Evolutionary conservation across 2,797 vertebrate species (phyloP), one percentile per base, ranked within the genome.

Genomic region (Miichthys miiuy): DNA sequence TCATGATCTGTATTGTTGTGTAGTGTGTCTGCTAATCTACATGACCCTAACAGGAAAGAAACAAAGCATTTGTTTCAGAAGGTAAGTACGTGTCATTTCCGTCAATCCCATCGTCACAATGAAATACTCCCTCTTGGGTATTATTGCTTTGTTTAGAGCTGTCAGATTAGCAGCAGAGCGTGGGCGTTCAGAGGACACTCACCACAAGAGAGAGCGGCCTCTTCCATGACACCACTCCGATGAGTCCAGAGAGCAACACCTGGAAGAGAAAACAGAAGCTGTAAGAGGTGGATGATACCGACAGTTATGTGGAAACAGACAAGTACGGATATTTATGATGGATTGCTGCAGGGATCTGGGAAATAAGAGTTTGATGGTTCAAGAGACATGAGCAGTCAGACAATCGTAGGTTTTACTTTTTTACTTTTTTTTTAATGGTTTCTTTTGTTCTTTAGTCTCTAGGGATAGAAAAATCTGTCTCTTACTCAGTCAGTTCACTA

Each of bases 151-250:
- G 58, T 72, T 81, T 47, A 23, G 60, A 60, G 52, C 13, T 76
- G 64, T 57, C 30, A n/a, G 71, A 74, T 79, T 50, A 72, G 72
- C 50, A 56, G 61, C 58, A 5, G 46, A 68, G 52, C 67, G 85
- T 80, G 30, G 67, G 79, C 10, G 48, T 73, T 77, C 18, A 67
- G 61, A 79, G 75, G 48, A 81, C 70, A 95, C 98, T 99, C 92
- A 99, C 98, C 97, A 99, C 98, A 5, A 99, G 96, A 30, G 98
- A 99, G 68, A 99, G 96, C 6, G 98, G 98, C 86, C 98, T 97
- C 92, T 99, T 99, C 98, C 98, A 99, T 34, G 98, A 99, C 90
- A 99, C 98, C 62, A 99, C 97, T 0, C 98, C 98, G 0, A 99
- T 99, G 90, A 99, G 80, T 82, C 98, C 98, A 0, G 98, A 99